Conservation (phyloP, 1,140 invertebrate genomes). For the Bombus cullumanus region DNA sequence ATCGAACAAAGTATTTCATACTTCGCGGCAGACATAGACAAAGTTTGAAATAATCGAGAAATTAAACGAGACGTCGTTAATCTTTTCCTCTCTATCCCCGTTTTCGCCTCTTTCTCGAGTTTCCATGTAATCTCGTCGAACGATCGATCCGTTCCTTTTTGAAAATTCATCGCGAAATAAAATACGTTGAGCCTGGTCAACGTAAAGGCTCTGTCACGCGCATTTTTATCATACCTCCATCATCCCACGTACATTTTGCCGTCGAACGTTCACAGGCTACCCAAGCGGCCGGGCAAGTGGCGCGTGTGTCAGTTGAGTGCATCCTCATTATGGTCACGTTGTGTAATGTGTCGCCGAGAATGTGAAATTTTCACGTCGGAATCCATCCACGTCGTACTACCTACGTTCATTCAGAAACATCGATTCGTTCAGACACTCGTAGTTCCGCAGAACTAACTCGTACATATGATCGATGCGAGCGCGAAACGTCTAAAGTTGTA, state of each 20-base stretch:
- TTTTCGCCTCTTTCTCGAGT: slow-evolving; percentile 23
- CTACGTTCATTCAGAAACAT: slow-evolving; percentile 20
- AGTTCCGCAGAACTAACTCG: neutral
- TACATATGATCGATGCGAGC: neutral
- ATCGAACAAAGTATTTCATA: neutral
- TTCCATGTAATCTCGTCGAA: slow-evolving; percentile 38
- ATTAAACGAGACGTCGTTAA: slow-evolving; percentile 12
- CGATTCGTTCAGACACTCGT: too few species aligned
- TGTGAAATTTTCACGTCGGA: slow-evolving; percentile 18
- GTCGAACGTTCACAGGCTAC: neutral
- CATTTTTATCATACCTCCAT: slow-evolving; percentile 23
- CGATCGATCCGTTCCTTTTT: slow-evolving; percentile 8
- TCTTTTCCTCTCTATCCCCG: neutral
- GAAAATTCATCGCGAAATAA: slow-evolving; percentile 16
- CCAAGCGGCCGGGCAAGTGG: slow-evolving; percentile 11
- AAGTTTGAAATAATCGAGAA: slow-evolving; percentile 1
- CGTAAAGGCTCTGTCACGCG: slow-evolving; percentile 2
- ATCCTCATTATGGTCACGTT: slow-evolving; percentile 42
- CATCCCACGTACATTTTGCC: neutral
- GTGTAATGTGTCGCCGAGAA: slow-evolving; percentile 2
- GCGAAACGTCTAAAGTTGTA: neutral
- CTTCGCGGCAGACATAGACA: neutral
- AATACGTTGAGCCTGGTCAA: neutral
- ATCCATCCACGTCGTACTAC: neutral
- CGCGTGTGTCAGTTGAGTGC: slow-evolving; percentile 20